These are phyloP conservation scores for Taeniopygia guttata DNA, from an alignment of 2,797 vertebrate genomes.

Conservation along the genomic window DNA sequence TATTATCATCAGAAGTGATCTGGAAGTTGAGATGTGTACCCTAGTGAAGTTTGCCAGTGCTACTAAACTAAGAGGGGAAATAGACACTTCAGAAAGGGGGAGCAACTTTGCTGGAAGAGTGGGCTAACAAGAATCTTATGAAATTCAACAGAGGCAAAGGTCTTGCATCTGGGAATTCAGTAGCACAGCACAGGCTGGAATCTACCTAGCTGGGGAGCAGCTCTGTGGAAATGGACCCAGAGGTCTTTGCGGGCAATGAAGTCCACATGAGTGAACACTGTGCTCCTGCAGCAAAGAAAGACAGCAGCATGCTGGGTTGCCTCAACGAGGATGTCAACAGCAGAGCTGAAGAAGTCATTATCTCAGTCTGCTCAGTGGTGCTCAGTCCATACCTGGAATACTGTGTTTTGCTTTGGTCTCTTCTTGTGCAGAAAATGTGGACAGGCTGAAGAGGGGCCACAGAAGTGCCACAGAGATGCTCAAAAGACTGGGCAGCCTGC, in stretches of 20 bases:
- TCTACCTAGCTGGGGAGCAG: neutral
- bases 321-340: neutral
- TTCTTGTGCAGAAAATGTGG: neutral
- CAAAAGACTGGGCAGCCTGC: neutral
- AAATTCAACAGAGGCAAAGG: neutral
- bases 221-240: accelerated
- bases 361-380: neutral
- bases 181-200: neutral
- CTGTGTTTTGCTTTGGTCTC: neutral
- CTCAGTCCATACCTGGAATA: accelerated
- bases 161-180: neutral
- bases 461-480: neutral
- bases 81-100: neutral
- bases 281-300: neutral
- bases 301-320: neutral
- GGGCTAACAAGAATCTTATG: neutral
- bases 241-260: neutral
- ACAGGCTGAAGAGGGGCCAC: neutral
- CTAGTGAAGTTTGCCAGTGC: neutral
- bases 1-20: neutral
- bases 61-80: neutral
- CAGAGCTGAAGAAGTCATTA: neutral
- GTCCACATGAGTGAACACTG: neutral
- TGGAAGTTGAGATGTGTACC: neutral
- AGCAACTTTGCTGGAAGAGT: neutral